These are phyloP conservation scores for Drosophila mulleri DNA, from an alignment of 2,888 invertebrate species.

Conservation along the genomic window DNA sequence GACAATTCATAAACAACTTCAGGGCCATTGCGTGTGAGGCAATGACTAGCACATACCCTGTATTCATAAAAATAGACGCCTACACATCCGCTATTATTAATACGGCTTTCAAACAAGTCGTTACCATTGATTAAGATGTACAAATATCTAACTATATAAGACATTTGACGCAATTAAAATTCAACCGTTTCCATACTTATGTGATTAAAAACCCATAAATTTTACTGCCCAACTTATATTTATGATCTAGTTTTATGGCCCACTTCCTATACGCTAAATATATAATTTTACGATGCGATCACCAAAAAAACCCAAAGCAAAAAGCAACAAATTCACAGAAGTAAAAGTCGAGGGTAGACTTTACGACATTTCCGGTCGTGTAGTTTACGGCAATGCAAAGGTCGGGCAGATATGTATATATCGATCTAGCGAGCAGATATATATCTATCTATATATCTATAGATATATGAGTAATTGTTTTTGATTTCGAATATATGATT, in stretches of 20 bases:
- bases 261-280: conserved; percentile 22
- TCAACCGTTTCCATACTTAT: conserved; percentile 20
- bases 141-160: conserved; percentile 4
- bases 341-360: conserved; percentile 7
- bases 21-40: neutral
- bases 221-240: conserved; percentile 32
- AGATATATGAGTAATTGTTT: too few species aligned
- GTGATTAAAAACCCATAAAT: conserved; percentile 50
- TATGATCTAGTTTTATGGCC: conserved; percentile 36
- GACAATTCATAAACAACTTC: too few species aligned
- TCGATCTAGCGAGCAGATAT: too few species aligned
- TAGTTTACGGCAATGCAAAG: conserved; percentile 2
- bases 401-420: conserved; percentile 2
- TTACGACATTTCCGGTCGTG: conserved; percentile 36
- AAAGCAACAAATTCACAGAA: neutral
- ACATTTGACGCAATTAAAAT: conserved; percentile 23
- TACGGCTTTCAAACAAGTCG: conserved; percentile 3
- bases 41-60: conserved; percentile 7
- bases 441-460: neutral
- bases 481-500: neutral
- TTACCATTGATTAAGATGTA: conserved; percentile 6
- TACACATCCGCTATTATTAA: neutral
- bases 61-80: neutral
- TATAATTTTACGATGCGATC: conserved; percentile 43
- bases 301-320: neutral